Conservation (phyloP, 2,113 vertebrate species). For the Dipodomys spectabilis region DNA sequence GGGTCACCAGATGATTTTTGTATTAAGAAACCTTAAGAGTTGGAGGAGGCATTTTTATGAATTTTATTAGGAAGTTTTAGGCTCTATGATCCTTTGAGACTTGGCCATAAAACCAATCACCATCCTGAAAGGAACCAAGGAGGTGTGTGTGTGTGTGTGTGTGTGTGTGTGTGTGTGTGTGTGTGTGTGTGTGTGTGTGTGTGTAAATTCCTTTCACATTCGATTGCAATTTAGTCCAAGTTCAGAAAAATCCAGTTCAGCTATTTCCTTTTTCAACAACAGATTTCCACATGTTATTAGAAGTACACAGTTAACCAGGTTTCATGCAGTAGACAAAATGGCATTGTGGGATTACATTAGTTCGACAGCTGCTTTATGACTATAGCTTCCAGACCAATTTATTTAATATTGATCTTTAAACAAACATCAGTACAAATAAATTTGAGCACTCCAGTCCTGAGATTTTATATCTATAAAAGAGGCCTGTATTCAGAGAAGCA, state of each 20-base stretch:
- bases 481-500: constrained; percentile 88
- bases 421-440: constrained; percentile 95
- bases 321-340: constrained; percentile 92
- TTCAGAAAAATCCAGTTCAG: constrained; percentile 87
- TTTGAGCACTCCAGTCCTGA: constrained; percentile 89
- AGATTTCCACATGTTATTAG: constrained; percentile 87
- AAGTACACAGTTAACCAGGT: constrained; percentile 91
- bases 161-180: too few relatives aligned
- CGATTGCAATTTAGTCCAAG: constrained; percentile 79
- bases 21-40: background rate
- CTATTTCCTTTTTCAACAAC: constrained; percentile 88
- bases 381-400: constrained; percentile 94
- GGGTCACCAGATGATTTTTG: background rate
- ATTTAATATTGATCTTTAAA: constrained; percentile 96
- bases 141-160: constrained; percentile 12
- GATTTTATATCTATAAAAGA: constrained; percentile 89
- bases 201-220: constrained; percentile 14
- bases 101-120: background rate
- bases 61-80: background rate
- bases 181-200: too few relatives aligned
- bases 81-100: background rate
- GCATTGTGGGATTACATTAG: constrained; percentile 94
- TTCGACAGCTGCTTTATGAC: constrained; percentile 93
- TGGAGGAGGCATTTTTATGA: background rate
- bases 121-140: background rate